Base-by-base conservation (phyloP, 2,113 vertebrate species). In the Oreocharis arfaki region DNA sequence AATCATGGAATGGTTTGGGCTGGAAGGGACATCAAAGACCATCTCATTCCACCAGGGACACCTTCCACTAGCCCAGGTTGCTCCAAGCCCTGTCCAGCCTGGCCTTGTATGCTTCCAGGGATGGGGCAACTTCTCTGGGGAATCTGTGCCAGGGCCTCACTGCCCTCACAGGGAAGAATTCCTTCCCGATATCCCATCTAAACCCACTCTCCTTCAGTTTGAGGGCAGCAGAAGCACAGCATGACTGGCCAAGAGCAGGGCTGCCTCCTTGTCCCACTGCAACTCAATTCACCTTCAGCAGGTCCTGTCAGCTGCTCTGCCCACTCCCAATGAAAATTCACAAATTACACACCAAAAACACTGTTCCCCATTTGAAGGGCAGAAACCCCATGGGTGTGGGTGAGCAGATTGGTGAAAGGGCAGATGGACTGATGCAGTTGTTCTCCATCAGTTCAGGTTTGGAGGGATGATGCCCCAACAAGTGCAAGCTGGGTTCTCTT, bases 61-160 rank as follows among this genome's bases (percentile, higher is more conserved):
- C 1, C 12, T 70, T 3, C 42, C n/a, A 46, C 16, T 1, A 2
- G 0, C 11, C 30, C 79, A 70, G 22, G 10, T 0, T 20, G 22
- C 18, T 84, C 35, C 63, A 33, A 90, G 16, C 15, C 3, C 26
- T 0, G 0, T 49, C 47, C 41, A 49, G 0, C 10, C 55, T 42
- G 71, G 4, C 4, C 49, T 77, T 42, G 56, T 35, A 1, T 21
- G 49, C 8, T 76, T 2, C 26, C 35, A 83, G 30, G 49, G 79
- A 42, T n/a, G n/a, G n/a, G n/a, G n/a, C n/a, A n/a, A 22, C n/a
- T 69, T 9, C 70, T 83, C 63, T 55, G 63, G 12, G 17, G 7
- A 61, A 0, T 9, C 53, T 55, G 47, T 42, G 26, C 53, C 24
- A 47, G 28, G 37, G n/a, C 11, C 60, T 61, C 0, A 0, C 0